Evolutionary conservation across 2,888 invertebrate genomes (phyloP).

Genomic region (Hirtodrosophila cameraria): DNA sequence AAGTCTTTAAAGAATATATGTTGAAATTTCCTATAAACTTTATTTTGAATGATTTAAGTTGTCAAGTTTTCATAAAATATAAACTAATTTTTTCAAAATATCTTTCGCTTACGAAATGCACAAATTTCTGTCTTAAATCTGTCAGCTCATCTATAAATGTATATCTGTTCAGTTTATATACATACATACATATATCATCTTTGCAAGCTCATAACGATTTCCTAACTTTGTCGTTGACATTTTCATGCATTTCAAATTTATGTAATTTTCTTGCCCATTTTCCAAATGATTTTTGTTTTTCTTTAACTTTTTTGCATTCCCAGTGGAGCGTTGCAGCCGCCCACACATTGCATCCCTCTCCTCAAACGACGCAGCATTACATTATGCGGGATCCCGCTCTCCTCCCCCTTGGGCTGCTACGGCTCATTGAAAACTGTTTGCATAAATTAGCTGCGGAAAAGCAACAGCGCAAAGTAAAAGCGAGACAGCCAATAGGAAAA

Average conservation of each 20-base stretch:
- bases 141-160: background rate
- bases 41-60: too few species aligned
- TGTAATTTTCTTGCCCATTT: constrained; percentile 35
- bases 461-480: constrained; percentile 22
- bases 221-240: constrained; percentile 23
- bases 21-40: too few species aligned
- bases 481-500: constrained; percentile 34
- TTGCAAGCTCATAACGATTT: constrained; percentile 23
- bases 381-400: too few species aligned
- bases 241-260: constrained; percentile 23
- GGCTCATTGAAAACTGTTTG: constrained; percentile 70
- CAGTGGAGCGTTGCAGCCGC: constrained; percentile 34
- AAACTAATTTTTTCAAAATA: background rate
- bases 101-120: background rate
- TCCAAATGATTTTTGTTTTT: constrained; percentile 14
- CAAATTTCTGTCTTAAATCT: constrained; percentile 7
- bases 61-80: too few species aligned
- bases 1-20: too few species aligned
- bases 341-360: constrained; percentile 10
- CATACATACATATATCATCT: constrained; percentile 8
- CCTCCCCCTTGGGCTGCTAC: constrained; percentile 17
- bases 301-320: constrained; percentile 43
- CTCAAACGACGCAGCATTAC: constrained; percentile 20
- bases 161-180: background rate
- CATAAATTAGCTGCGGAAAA: constrained; percentile 68